Evolutionary conservation across 2,888 invertebrate genomes (phyloP), one percentile per base, ranked within the genome.

Genomic region (Phragmatobia fuliginosa): DNA sequence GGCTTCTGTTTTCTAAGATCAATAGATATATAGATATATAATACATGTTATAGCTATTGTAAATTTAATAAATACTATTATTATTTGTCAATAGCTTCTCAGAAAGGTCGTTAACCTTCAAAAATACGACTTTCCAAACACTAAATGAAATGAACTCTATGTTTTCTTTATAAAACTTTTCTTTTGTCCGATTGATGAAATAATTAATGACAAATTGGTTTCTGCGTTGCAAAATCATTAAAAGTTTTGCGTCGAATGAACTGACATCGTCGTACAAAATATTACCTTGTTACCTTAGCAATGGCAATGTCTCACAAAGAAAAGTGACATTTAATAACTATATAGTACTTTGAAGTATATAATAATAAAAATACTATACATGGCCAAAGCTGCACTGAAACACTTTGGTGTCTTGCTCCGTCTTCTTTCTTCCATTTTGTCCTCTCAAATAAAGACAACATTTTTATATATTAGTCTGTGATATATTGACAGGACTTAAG

Each of bases 401-500:
- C 71, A 71, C 67, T 62, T 56, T 45, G 80, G 72, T 70, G 74
- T 78, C 49, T 72, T 72, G 36, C 65, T 31, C 18, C 62, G 68
- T 75, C 76, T 78, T 62, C 52, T 61, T 62, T 62, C 28, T 10
- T 63, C 68, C 72, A 52, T 67, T 4, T 3, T 67, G 71, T 65
- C 61, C 38, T 60, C 66, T 70, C 78, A 62, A 74, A 78, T 74
- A 71, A 71, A 69, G 36, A 60, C 72, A 49, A 41, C 75, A 69
- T 72, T 67, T 66, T 66, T 62, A 76, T 76, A 73, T 74, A 72
- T 76, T 71, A 75, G 65, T 62, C 64, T 45, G 66, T 67, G 70
- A 70, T 76, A 70, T 71, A 82, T 78, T 83, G 80, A 74, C 75
- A 75, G 76, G 77, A 82, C 87, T 88, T 86, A 84, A 78, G 76